Evolutionary conservation across 2,888 invertebrate genomes (phyloP).

Genomic region (Alentia gelatinosa): DNA sequence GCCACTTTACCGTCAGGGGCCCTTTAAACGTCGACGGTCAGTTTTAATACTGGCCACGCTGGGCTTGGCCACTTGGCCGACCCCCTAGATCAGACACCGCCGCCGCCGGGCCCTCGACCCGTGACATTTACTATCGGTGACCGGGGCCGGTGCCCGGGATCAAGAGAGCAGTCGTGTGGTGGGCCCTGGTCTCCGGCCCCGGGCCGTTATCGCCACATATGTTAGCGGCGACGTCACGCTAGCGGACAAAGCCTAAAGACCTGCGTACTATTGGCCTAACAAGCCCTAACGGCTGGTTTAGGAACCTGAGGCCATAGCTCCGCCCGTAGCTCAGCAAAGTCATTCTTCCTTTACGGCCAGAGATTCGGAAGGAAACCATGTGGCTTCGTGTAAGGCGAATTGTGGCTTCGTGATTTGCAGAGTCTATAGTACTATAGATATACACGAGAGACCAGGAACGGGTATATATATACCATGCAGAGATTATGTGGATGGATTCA

Average conservation of each 20-base stretch:
- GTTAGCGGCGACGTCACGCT: not conserved
- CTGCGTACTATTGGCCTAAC: not conserved
- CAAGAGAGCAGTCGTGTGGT: not conserved
- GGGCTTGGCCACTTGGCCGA: not conserved
- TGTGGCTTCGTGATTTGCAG: not conserved
- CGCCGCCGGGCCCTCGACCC: not conserved
- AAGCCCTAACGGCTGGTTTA: not conserved
- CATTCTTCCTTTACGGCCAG: not conserved
- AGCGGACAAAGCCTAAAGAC: not conserved
- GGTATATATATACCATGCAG: not conserved
- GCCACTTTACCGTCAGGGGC: not conserved
- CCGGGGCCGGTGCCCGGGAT: not conserved
- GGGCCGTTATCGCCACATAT: constrained; percentile 1
- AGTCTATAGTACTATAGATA: too few relatives aligned
- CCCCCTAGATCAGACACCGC: not conserved
- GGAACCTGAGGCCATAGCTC: not conserved
- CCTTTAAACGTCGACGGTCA: not conserved
- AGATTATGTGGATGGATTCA: too few relatives aligned
- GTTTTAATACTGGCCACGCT: not conserved
- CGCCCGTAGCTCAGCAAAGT: not conserved
- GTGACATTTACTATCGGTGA: constrained; percentile 22
- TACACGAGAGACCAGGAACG: not conserved
- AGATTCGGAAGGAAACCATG: not conserved
- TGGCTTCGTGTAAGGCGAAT: not conserved
- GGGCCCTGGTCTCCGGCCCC: not conserved